Conservation (phyloP, 1,140 invertebrate genomes). For the Calephelis virginiensis region DNA sequence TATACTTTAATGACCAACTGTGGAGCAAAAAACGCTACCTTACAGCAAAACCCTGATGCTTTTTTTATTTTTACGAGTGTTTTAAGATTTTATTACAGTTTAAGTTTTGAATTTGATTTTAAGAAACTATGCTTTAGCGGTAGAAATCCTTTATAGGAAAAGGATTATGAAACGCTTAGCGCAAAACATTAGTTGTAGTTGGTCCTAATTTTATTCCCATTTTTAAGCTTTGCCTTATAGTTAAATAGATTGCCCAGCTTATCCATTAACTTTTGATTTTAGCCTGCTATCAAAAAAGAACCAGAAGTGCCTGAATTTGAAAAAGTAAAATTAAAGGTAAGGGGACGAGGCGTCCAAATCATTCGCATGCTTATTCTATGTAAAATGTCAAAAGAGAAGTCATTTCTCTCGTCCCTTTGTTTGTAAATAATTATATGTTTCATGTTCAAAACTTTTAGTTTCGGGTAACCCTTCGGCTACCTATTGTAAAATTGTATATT, state of each 20-base stretch:
- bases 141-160: constrained; percentile 13
- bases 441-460: constrained; percentile 12
- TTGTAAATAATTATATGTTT: constrained; percentile 49
- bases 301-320: constrained; percentile 52
- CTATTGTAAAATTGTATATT: constrained; percentile 1
- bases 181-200: constrained; percentile 18
- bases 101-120: constrained; percentile 15
- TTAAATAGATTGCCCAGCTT: constrained; percentile 36
- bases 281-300: constrained; percentile 55
- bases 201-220: constrained; percentile 5
- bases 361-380: constrained; percentile 6
- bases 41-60: constrained; percentile 20
- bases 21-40: constrained; percentile 20
- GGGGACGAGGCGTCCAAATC: constrained; percentile 29
- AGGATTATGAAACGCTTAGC: constrained; percentile 21
- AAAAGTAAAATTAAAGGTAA: constrained; percentile 70
- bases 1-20: background rate
- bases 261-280: constrained; percentile 60
- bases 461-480: background rate
- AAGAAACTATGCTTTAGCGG: constrained; percentile 18
- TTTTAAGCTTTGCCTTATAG: constrained; percentile 13
- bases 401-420: constrained; percentile 2
- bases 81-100: constrained; percentile 1
- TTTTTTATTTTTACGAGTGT: constrained; percentile 15
- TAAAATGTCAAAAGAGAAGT: constrained; percentile 11